Evolutionary conservation across 2,113 vertebrate genomes (phyloP).

Genomic region (Cryptotis parvus): DNA sequence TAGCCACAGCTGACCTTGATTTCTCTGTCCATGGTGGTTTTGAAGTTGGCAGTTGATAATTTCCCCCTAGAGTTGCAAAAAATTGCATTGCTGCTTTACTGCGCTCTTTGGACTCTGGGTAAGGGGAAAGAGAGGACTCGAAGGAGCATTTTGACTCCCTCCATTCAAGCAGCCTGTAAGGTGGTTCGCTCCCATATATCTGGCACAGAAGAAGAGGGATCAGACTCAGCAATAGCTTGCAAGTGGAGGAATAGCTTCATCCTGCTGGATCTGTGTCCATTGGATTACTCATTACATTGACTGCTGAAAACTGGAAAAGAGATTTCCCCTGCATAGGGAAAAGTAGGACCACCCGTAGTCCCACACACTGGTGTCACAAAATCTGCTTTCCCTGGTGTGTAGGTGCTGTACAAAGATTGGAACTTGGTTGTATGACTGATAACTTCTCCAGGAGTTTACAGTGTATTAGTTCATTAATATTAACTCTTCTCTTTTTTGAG

Average conservation of each 20-base stretch:
- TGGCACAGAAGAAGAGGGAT: background rate
- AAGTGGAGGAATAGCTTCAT: no score
- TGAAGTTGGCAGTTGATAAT: background rate
- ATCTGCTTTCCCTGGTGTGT: no score
- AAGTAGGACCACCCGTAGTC: accelerated
- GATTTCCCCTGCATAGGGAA: accelerated
- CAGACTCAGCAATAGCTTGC: background rate
- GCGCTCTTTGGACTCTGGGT: background rate
- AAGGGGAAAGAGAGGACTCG: background rate
- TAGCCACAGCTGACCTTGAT: background rate
- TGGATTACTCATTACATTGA: background rate
- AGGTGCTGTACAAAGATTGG: no score
- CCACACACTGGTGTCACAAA: accelerated
- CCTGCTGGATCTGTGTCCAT: background rate
- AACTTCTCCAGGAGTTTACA: background rate
- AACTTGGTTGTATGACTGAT: background rate
- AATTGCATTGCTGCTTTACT: background rate
- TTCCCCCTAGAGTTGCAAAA: background rate
- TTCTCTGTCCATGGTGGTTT: background rate
- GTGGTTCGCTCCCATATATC: background rate
- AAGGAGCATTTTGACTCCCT: background rate
- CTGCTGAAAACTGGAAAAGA: background rate
- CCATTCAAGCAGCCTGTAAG: background rate
- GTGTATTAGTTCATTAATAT: background rate
- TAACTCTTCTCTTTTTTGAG: background rate